phyloP scores from a whole-genome alignment of 2,797 vertebrate species.

The Peromyscus aztecus region DNA sequence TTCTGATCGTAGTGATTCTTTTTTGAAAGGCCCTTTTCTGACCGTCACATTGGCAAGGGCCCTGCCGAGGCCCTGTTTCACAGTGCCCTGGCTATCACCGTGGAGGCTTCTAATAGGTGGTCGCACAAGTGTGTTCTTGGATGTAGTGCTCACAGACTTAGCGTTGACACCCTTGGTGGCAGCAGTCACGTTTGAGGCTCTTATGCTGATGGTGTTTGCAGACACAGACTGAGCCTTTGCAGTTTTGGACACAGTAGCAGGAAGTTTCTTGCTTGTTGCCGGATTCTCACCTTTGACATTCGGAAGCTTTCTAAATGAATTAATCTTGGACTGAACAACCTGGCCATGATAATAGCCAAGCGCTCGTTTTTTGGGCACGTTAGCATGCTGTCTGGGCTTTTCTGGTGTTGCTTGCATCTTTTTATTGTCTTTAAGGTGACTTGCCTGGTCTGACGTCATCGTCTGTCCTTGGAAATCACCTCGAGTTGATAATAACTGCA shows the following conservation, averaged over 20 bases:
- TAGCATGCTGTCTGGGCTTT: slow-evolving; percentile 85
- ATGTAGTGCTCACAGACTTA: slow-evolving; percentile 44
- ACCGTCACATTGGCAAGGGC: slow-evolving; percentile 24
- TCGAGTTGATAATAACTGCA: slow-evolving; percentile 60
- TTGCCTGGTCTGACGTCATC: slow-evolving; percentile 87
- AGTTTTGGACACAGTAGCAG: slow-evolving; percentile 62
- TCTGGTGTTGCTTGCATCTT: slow-evolving; percentile 86
- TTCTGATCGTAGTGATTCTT: slow-evolving; percentile 63
- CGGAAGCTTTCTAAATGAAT: slow-evolving; percentile 93
- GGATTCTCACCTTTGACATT: slow-evolving; percentile 69
- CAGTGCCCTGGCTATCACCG: neutral
- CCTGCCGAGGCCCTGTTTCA: slow-evolving; percentile 58
- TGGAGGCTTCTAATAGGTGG: slow-evolving; percentile 66
- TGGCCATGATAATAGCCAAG: slow-evolving; percentile 94
- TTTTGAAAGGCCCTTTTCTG: slow-evolving; percentile 51
- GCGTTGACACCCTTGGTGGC: slow-evolving; percentile 57
- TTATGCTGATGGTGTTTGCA: rapidly evolving
- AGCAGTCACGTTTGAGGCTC: neutral
- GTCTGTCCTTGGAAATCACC: slow-evolving; percentile 69
- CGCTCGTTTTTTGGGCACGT: slow-evolving; percentile 85
- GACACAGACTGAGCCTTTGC: slow-evolving; percentile 49
- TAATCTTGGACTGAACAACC: slow-evolving; percentile 95
- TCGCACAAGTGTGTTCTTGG: slow-evolving; percentile 3
- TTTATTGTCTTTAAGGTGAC: slow-evolving; percentile 87
- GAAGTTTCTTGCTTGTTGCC: slow-evolving; percentile 64